Conservation (phyloP, 2,888 invertebrate species). For the Drosophila mimetica region DNA sequence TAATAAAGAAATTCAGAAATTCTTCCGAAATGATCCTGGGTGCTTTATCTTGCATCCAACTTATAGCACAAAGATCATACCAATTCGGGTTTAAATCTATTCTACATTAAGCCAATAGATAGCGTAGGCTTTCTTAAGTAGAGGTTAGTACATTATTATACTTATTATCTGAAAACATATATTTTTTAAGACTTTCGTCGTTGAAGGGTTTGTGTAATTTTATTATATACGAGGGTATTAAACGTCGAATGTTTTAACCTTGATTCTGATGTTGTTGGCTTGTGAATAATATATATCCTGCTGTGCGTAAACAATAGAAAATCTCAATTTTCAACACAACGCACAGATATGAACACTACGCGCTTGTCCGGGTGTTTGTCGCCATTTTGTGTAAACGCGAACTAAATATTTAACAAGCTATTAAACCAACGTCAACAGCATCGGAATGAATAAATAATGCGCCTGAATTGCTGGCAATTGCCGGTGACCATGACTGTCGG, state of each 20-base stretch:
- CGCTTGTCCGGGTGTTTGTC: constrained; percentile 10
- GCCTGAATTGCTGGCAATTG: constrained; percentile 59
- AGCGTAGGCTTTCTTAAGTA: too few species aligned
- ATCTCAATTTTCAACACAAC: constrained; percentile 29
- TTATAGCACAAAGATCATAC: too few species aligned
- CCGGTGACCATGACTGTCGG: constrained; percentile 39
- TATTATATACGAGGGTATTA: not conserved
- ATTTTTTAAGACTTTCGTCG: too few species aligned
- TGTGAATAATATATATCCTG: constrained; percentile 16
- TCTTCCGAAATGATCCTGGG: too few species aligned
- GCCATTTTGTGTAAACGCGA: constrained; percentile 30
- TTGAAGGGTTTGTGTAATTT: too few species aligned
- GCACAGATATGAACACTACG: constrained; percentile 18
- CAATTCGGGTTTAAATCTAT: too few species aligned
- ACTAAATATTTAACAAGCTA: constrained; percentile 52
- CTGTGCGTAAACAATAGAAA: constrained; percentile 37
- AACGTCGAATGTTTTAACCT: not conserved
- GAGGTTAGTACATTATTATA: too few species aligned
- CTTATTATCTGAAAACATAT: too few species aligned
- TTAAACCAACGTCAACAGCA: constrained; percentile 67
- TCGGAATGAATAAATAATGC: constrained; percentile 70
- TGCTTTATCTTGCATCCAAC: too few species aligned
- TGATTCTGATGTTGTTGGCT: not conserved
- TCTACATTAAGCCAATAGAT: too few species aligned
- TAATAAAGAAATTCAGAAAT: too few species aligned